These are phyloP conservation scores for Drosophila emarginata DNA, from an alignment of 2,888 invertebrate genomes.

Conservation along the genomic window DNA sequence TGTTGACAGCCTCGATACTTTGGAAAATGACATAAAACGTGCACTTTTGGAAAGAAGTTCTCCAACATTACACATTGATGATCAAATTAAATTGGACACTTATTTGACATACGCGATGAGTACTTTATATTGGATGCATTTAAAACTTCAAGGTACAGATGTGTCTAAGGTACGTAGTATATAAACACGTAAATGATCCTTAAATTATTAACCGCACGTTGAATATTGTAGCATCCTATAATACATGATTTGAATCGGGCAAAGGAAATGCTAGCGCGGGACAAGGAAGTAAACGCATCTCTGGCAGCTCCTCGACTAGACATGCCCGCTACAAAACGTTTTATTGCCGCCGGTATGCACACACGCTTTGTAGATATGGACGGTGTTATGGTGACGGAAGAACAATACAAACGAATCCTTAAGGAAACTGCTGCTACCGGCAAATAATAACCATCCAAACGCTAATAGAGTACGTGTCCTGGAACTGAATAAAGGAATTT, in stretches of 20 bases:
- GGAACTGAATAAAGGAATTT: neutral
- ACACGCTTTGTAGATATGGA: slow-evolving; percentile 48
- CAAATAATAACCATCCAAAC: neutral
- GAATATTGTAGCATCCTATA: slow-evolving; percentile 43
- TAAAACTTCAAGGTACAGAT: slow-evolving; percentile 52
- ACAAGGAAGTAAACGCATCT: slow-evolving; percentile 45
- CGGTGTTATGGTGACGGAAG: slow-evolving; percentile 37
- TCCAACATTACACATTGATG: slow-evolving; percentile 27
- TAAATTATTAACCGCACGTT: neutral
- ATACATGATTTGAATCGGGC: slow-evolving; percentile 48
- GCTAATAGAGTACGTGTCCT: neutral
- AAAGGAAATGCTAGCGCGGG: slow-evolving; percentile 51
- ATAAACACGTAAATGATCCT: neutral
- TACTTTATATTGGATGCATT: slow-evolving; percentile 58
- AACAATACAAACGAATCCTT: slow-evolving; percentile 28
- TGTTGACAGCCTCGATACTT: slow-evolving; percentile 24
- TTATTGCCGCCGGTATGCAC: slow-evolving; percentile 58
- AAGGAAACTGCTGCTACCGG: neutral
- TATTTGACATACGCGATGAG: slow-evolving; percentile 52
- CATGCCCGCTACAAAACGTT: slow-evolving; percentile 53
- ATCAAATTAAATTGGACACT: slow-evolving; percentile 54
- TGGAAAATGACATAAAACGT: slow-evolving; percentile 50
- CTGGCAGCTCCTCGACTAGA: slow-evolving; percentile 45
- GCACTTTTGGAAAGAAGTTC: slow-evolving; percentile 18
- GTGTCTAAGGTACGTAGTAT: slow-evolving; percentile 25